These are phyloP conservation scores for Synodontis membranacea DNA, from an alignment of 2,113 vertebrate species.

Conservation along the genomic window DNA sequence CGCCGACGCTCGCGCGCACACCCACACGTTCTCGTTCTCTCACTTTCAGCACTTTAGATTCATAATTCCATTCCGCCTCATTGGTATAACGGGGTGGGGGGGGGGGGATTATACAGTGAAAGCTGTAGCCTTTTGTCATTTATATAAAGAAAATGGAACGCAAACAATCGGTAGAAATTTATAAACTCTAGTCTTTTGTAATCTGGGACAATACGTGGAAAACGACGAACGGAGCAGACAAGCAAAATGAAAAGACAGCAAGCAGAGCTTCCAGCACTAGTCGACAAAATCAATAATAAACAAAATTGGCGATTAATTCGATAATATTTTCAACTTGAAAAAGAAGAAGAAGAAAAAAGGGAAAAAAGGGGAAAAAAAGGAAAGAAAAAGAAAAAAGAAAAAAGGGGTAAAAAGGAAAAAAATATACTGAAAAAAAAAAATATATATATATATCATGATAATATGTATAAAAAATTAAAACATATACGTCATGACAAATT, in stretches of 20 bases:
- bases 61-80: not conserved
- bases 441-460: too few relatives aligned
- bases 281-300: not conserved
- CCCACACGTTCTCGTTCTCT: conserved; percentile 11
- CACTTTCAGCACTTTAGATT: not conserved
- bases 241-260: not conserved
- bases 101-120: not conserved
- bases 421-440: too few relatives aligned
- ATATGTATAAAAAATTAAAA: too few relatives aligned
- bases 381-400: too few relatives aligned
- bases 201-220: not conserved
- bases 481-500: too few relatives aligned
- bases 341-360: too few relatives aligned
- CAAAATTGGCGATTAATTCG: not conserved
- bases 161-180: not conserved
- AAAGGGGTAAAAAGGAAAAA: too few relatives aligned
- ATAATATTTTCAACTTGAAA: too few relatives aligned
- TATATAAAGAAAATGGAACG: not conserved
- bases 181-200: not conserved
- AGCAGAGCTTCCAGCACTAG: not conserved
- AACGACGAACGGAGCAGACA: not conserved
- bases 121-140: not conserved
- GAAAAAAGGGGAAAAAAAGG: too few relatives aligned
- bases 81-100: not conserved
- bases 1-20: not conserved